Percentiles rank a stretch among this genome's conserved stretches.
Conservation (phyloP, 2,797 vertebrate species). For the Alosa sapidissima region DNA sequence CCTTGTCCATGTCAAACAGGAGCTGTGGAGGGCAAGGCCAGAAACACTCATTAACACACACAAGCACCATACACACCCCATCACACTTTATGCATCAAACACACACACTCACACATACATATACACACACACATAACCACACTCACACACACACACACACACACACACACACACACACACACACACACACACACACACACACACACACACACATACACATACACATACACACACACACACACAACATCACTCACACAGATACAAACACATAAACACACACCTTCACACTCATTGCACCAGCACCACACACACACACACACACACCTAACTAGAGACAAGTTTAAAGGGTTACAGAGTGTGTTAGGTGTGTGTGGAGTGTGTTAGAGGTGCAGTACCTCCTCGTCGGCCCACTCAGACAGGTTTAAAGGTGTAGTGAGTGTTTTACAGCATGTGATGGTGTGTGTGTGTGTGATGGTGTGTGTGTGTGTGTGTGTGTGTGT, state of each 20-base stretch:
- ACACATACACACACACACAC: too few species aligned
- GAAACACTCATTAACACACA: background rate
- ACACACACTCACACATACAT: background rate
- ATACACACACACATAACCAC: background rate
- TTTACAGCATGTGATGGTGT: background rate
- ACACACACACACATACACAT: background rate
- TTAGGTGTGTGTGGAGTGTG: background rate
- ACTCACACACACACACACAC: background rate
- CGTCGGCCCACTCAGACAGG: too few species aligned
- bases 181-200: too few species aligned
- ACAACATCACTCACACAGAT: background rate
- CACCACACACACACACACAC: background rate
- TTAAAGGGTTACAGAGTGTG: background rate
- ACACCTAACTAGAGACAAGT: background rate
- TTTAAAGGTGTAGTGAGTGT: background rate
- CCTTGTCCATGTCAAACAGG: slow-evolving; percentile 91
- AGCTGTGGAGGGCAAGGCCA: slow-evolving; percentile 72
- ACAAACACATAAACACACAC: background rate
- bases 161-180: background rate
- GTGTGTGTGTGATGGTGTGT: background rate
- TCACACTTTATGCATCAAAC: background rate
- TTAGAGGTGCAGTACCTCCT: too few species aligned
- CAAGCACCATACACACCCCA: background rate
- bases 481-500: background rate
- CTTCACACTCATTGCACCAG: too few species aligned